Percentiles rank a stretch among this genome's conserved stretches.
Evolutionary conservation across 2,888 invertebrate genomes (phyloP).

Genomic region (Chirona hameri): DNA sequence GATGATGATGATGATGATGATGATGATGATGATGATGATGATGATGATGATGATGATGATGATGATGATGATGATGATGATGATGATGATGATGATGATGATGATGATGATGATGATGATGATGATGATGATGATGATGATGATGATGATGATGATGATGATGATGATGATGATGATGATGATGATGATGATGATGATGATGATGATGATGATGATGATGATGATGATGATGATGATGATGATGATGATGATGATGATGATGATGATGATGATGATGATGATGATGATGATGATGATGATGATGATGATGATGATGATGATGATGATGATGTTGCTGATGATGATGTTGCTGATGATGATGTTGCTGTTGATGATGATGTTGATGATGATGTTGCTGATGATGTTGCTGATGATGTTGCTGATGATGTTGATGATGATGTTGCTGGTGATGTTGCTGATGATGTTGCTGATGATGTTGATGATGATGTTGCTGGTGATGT

Average conservation of each 20-base stretch:
- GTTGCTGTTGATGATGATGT: no score
- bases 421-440: no score
- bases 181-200: constrained; percentile 22
- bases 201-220: constrained; percentile 22
- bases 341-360: no score
- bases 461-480: no score
- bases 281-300: background rate
- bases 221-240: constrained; percentile 22
- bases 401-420: no score
- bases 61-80: constrained; percentile 22
- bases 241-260: constrained; percentile 22
- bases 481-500: no score
- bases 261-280: constrained; percentile 22
- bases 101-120: constrained; percentile 22
- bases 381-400: no score
- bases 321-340: no score
- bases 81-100: constrained; percentile 22
- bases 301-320: no score
- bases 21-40: constrained; percentile 10
- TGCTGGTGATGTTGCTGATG: no score
- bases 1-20: background rate
- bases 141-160: constrained; percentile 9
- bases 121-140: constrained; percentile 22
- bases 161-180: constrained; percentile 22
- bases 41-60: constrained; percentile 22